Evolutionary conservation across 2,113 vertebrate genomes (phyloP).

Genomic region (Hippotragus niger): DNA sequence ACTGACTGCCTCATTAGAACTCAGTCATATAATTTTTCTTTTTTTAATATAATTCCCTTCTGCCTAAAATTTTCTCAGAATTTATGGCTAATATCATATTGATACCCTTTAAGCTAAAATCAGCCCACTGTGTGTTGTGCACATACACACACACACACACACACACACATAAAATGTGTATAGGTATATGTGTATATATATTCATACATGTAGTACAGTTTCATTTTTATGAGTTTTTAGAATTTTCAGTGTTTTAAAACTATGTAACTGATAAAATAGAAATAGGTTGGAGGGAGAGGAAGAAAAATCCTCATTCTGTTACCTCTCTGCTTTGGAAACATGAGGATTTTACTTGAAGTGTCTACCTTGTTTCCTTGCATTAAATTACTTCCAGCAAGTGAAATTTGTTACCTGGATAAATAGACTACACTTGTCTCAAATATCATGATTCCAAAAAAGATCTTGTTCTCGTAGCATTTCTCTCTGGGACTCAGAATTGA

Average conservation of each 20-base stretch:
- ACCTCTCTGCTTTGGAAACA: not conserved
- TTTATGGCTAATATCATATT: not conserved
- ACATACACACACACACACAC: not conserved
- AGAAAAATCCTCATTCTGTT: not conserved
- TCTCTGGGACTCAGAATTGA: slow-evolving; percentile 34
- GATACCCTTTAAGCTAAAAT: not conserved
- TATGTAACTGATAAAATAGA: not conserved
- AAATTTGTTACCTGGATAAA: slow-evolving; percentile 40
- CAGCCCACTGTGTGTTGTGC: not conserved
- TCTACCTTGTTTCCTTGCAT: slow-evolving; percentile 37
- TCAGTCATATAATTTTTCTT: not conserved
- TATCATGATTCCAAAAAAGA: slow-evolving; percentile 42
- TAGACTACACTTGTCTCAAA: slow-evolving; percentile 58
- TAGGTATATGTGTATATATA: not conserved
- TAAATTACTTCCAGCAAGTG: slow-evolving; percentile 36
- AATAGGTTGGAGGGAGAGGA: not conserved
- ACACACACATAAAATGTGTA: not conserved
- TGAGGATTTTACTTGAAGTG: slow-evolving; percentile 12
- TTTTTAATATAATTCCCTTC: not conserved
- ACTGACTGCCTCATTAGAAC: not conserved
- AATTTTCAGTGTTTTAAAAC: not conserved
- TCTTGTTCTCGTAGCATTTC: slow-evolving; percentile 34
- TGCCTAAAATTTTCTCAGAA: not conserved
- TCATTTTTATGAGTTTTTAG: not conserved
- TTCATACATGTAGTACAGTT: not conserved